Evolutionary conservation across 2,797 vertebrate genomes (phyloP), one percentile per base, ranked within the genome.

Genomic region (Xiphorhynchus erythropygius): DNA sequence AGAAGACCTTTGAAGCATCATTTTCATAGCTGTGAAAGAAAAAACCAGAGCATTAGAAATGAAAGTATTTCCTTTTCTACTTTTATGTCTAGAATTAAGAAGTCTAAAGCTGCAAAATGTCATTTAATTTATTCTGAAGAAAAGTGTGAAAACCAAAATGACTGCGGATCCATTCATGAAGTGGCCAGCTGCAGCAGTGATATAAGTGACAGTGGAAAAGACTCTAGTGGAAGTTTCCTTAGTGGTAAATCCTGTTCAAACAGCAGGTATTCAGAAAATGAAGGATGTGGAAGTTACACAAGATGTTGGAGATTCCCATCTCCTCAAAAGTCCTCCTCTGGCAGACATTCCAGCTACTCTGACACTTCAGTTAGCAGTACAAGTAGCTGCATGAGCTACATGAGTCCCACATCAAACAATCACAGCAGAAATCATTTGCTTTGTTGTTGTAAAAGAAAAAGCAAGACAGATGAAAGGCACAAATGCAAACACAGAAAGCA

Each of bases 401-500:
- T 49, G 39, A 88, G 59, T 92, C 88, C 96, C 32, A 85, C 78
- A 77, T 92, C 82, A 13, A 94, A 67, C 27, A 81, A 81, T 39
- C 89, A 98, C 73, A 97, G 95, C 71, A 96, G 92, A 96, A 97
- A 97, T 93, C 18, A 94, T 79, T 89, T 91, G 35, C 63, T 96
- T 90, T 91, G 81, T 87, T 96, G 97, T 91, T 98, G 96, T 56
- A 96, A 90, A 91, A 98, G 97, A 94, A 98, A 98, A 94, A 83
- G 46, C 37, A 93, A 92, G 46, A 90, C 79, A 47, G 41, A 42
- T 87, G 94, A 97, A 93, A 94, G 97, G 77, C 98, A 98, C 93
- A 95, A 97, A 97, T 91, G 95, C 94, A 97, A 98, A 97, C 97
- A 97, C 84, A 97, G 95, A 94, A 98, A 98, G 96, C 98, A 98